Percentiles rank a stretch among this genome's conserved stretches.
Conservation (phyloP, 2,888 invertebrate genomes). For the Deilephila porcellus region DNA sequence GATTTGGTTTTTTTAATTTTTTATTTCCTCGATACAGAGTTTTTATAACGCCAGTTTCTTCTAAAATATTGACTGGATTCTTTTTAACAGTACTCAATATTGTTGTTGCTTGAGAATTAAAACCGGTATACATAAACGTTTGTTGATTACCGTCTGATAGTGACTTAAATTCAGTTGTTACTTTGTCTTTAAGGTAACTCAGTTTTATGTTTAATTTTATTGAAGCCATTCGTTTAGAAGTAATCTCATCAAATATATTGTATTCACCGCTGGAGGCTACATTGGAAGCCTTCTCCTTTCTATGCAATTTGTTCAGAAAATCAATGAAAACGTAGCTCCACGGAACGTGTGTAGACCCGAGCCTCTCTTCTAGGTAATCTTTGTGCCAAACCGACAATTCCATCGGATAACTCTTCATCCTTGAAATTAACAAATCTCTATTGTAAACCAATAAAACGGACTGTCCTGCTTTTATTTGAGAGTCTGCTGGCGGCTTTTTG, state of each 20-base stretch:
- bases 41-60: conserved; percentile 52
- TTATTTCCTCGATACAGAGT: conserved; percentile 50
- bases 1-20: not conserved
- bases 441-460: conserved; percentile 56
- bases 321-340: conserved; percentile 61
- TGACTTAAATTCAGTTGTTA: conserved; percentile 41
- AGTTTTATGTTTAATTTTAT: conserved; percentile 63
- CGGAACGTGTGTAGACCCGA: conserved; percentile 62
- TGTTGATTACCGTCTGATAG: conserved; percentile 40
- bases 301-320: conserved; percentile 55
- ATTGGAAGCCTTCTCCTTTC: conserved; percentile 41
- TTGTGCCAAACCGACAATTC: conserved; percentile 62
- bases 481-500: conserved; percentile 38
- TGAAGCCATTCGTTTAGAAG: conserved; percentile 61
- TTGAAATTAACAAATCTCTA: conserved; percentile 51
- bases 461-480: conserved; percentile 49
- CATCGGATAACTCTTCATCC: conserved; percentile 66
- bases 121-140: conserved; percentile 37
- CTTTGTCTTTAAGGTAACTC: conserved; percentile 52
- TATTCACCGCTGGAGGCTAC: conserved; percentile 51
- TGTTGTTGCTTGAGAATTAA: conserved; percentile 38
- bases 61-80: conserved; percentile 28
- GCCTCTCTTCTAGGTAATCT: conserved; percentile 45
- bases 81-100: conserved; percentile 38
- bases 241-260: conserved; percentile 62